Evolutionary conservation across 2,797 vertebrate genomes (phyloP).

Genomic region (Poecilia velifera): DNA sequence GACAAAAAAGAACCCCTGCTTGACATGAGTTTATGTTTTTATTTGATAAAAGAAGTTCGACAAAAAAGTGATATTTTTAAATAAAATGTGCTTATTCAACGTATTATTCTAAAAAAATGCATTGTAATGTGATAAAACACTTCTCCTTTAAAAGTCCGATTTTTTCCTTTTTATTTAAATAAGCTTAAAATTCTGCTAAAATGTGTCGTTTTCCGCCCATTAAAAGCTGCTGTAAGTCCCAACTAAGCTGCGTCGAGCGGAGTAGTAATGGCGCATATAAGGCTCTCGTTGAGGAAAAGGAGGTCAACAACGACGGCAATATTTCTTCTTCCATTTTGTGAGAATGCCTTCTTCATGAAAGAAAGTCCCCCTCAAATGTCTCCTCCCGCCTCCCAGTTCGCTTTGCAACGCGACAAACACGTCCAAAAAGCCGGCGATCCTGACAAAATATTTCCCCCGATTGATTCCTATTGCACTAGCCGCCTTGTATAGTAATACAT

Average conservation of each 20-base stretch:
- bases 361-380: conserved; percentile 90
- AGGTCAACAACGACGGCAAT: conserved; percentile 89
- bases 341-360: conserved; percentile 89
- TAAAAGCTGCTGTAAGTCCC: conserved; percentile 62
- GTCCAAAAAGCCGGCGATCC: conserved; percentile 67
- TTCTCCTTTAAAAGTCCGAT: background rate
- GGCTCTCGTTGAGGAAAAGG: conserved; percentile 83
- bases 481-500: conserved; percentile 84
- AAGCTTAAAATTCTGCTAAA: conserved; percentile 16
- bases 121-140: background rate
- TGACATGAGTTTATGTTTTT: conserved; percentile 20
- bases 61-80: conserved; percentile 49
- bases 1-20: background rate
- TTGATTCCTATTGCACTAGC: conserved; percentile 81
- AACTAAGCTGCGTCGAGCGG: conserved; percentile 62
- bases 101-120: conserved; percentile 43
- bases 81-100: conserved; percentile 65
- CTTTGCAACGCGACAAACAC: conserved; percentile 78
- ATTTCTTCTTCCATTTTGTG: conserved; percentile 94
- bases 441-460: conserved; percentile 76
- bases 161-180: conserved; percentile 10
- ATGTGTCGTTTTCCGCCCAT: conserved; percentile 3
- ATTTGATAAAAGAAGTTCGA: conserved; percentile 47
- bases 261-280: conserved; percentile 86
- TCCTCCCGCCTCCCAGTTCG: conserved; percentile 80